phyloP scores from a whole-genome alignment of 1,140 invertebrate genomes.

The Drosophila nigrodunni region DNA sequence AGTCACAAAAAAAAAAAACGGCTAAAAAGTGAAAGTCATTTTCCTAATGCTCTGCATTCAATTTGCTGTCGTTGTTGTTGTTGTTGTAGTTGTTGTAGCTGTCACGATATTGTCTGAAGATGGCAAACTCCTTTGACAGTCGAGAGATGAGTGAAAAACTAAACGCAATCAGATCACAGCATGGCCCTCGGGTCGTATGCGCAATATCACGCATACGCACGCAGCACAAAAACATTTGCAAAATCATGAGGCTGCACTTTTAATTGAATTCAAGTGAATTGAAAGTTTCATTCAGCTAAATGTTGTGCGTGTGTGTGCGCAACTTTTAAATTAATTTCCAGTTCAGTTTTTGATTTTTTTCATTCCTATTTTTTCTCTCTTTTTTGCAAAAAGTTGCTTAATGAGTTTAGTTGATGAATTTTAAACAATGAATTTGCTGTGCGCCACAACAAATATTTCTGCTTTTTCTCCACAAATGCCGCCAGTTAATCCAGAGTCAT shows the following conservation, averaged over 20 bases:
- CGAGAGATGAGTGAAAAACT: slow-evolving; percentile 16
- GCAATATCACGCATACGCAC: slow-evolving; percentile 76
- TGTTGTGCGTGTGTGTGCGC: slow-evolving; percentile 28
- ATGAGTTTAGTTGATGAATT: slow-evolving; percentile 74
- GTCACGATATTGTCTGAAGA: slow-evolving; percentile 56
- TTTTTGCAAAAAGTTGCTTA: slow-evolving; percentile 57
- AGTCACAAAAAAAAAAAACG: not conserved
- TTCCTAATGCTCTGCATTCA: slow-evolving; percentile 47
- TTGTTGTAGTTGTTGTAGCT: slow-evolving; percentile 29
- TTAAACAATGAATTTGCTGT: slow-evolving; percentile 51
- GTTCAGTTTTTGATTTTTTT: slow-evolving; percentile 42
- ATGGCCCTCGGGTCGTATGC: slow-evolving; percentile 66
- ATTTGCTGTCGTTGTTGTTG: not conserved
- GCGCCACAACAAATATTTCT: not conserved
- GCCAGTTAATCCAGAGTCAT: not conserved
- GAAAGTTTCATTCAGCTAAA: slow-evolving; percentile 46
- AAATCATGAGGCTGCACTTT: slow-evolving; percentile 65
- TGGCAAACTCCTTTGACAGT: slow-evolving; percentile 59
- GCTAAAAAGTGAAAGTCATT: slow-evolving; percentile 75
- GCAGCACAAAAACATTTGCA: slow-evolving; percentile 3
- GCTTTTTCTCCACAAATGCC: not conserved
- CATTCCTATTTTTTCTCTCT: not conserved
- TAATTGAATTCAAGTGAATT: slow-evolving; percentile 74
- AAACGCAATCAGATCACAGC: slow-evolving; percentile 34
- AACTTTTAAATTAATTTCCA: slow-evolving; percentile 78